phyloP scores from a whole-genome alignment of 2,888 invertebrate species.

The Nasonia oneida region DNA sequence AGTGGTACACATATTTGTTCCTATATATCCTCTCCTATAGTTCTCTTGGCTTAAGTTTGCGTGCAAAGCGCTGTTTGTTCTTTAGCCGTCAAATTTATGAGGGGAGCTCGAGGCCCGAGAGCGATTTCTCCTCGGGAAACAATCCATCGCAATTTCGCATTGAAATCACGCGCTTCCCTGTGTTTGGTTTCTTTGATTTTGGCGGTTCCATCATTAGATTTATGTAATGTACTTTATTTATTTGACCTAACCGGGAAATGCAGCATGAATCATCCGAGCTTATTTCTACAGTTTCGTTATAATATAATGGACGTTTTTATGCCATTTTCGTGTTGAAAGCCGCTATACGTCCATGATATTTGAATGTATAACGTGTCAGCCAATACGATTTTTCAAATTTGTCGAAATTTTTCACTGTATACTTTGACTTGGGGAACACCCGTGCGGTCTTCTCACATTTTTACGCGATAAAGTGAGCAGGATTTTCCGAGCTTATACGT shows the following conservation, averaged over 20 bases:
- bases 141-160: constrained; percentile 52
- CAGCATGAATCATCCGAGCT: background rate
- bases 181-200: constrained; percentile 56
- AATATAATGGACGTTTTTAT: background rate
- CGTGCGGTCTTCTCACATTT: no score
- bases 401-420: no score
- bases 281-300: background rate
- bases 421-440: no score
- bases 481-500: no score
- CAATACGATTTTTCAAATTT: no score
- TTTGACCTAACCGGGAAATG: background rate
- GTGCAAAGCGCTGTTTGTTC: constrained; percentile 26
- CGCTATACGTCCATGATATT: no score
- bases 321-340: no score
- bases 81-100: constrained; percentile 51
- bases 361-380: no score
- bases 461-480: no score
- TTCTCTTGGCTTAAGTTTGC: background rate
- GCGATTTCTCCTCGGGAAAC: constrained; percentile 35
- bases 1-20: background rate
- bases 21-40: background rate
- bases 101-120: constrained; percentile 28
- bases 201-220: constrained; percentile 42
- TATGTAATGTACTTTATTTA: constrained; percentile 29
- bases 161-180: constrained; percentile 51